phyloP scores from a whole-genome alignment of 1,140 invertebrate genomes.

The Cotesia vestalis region DNA sequence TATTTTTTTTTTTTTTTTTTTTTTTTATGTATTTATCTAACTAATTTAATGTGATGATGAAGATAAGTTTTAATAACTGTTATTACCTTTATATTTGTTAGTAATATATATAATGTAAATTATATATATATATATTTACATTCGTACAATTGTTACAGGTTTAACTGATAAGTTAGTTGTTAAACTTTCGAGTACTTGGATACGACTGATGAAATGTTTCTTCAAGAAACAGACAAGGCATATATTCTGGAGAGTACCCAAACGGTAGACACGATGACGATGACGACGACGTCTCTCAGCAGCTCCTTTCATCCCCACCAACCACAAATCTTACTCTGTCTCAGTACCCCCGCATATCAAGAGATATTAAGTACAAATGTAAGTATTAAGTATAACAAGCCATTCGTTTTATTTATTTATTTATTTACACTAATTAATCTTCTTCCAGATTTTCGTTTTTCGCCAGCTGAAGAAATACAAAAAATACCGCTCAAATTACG shows the following conservation, averaged over 20 bases:
- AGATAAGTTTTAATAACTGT: constrained; percentile 3
- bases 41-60: neutral
- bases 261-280: constrained; percentile 25
- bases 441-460: no score
- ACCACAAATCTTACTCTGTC: constrained; percentile 15
- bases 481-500: no score
- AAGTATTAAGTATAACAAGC: no score
- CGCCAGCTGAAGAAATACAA: no score
- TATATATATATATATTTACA: neutral
- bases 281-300: constrained; percentile 18
- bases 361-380: neutral
- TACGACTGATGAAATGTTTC: constrained; percentile 39
- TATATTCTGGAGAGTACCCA: constrained; percentile 36
- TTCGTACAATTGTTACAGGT: constrained; percentile 8
- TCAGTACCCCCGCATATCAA: neutral
- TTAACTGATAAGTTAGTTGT: constrained; percentile 24
- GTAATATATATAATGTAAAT: neutral
- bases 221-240: constrained; percentile 33
- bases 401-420: no score
- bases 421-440: no score
- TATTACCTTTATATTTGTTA: neutral
- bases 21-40: no score
- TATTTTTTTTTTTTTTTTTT: neutral
- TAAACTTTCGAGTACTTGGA: constrained; percentile 36
- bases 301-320: constrained; percentile 38